Evolutionary conservation across 2,888 invertebrate species (phyloP), one percentile per base, ranked within the genome.

Genomic region (Flabesymbios commensalis): DNA sequence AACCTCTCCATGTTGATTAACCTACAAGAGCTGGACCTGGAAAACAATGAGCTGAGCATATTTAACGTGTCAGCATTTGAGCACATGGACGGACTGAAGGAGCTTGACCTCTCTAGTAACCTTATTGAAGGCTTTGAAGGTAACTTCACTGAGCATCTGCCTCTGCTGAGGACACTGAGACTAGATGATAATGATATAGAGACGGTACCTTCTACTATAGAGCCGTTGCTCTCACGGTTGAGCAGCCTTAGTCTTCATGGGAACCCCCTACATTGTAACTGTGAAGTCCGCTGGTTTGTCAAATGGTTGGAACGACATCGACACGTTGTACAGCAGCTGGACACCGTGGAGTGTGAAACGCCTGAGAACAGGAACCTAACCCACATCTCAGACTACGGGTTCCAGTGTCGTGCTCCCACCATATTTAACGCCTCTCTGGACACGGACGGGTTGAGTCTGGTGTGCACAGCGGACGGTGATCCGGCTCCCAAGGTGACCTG

Each of bases 201-300:
- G 33, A 66, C 61, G 1, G 29, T 71, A n/a, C 69, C 69, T 10
- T 43, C 24, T 17, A 47, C 39, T 1, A 19, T 66, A 28, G 47
- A 57, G 36, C 45, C 49, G 7, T 22, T 64, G 31, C 63, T 71
- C 36, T 59, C 62, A 10, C 52, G 57, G 7, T 47, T 71, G 42
- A 26, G 42, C 10, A 58, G 53, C 26, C 33, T 70, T 24, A 62
- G 64, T 28, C 36, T 71, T 28, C 61, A 59, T 10, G 51, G 47
- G 10, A 71, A 71, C 49, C 68, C 68, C 2, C 57, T 69, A 2
- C 71, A 71, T 39, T 71, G 71, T 51, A 71, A 69, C 61, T 71
- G 71, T 42, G 69, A 71, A 55, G 19, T 69, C 51, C 49, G 48
- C 22, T 71, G 71, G 71, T 57, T 70, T 2, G 51, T 51, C 14